phyloP scores from a whole-genome alignment of 2,888 invertebrate genomes.

The Aricia artaxerxes region DNA sequence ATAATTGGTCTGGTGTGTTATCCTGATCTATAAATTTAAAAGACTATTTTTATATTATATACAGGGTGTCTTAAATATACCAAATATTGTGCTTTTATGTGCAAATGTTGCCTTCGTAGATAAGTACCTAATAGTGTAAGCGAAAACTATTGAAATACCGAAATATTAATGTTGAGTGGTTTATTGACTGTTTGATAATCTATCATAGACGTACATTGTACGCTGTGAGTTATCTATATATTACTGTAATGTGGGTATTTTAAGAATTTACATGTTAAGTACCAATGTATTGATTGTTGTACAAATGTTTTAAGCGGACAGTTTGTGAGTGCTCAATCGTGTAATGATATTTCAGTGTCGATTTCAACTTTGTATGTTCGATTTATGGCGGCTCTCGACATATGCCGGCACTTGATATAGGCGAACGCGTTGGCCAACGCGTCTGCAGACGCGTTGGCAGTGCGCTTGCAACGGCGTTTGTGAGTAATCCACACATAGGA shows the following conservation, averaged over 20 bases:
- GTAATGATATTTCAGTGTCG: constrained; percentile 22
- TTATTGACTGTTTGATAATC: constrained; percentile 34
- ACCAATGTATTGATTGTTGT: constrained; percentile 14
- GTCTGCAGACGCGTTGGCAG: too few species aligned
- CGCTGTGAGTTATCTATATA: constrained; percentile 27
- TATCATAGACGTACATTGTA: constrained; percentile 33
- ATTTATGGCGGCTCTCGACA: too few species aligned
- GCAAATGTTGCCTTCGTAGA: constrained; percentile 73
- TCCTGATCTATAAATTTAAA: constrained; percentile 61
- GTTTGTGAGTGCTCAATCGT: constrained; percentile 26
- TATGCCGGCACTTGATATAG: too few species aligned
- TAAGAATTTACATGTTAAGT: constrained; percentile 34
- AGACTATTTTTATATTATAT: constrained; percentile 76
- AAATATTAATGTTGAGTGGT: constrained; percentile 29
- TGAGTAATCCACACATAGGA: too few species aligned
- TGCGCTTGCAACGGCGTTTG: too few species aligned
- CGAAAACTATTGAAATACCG: constrained; percentile 32
- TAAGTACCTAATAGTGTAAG: constrained; percentile 42
- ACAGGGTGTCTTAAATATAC: constrained; percentile 78
- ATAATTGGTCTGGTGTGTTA: constrained; percentile 59
- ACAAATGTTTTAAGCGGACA: constrained; percentile 22
- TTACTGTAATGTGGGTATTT: constrained; percentile 34
- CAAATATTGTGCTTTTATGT: constrained; percentile 78
- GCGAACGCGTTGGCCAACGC: too few species aligned
- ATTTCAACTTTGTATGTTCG: constrained; percentile 43